Conservation (phyloP, 2,888 invertebrate genomes). For the Drosophila borealis region DNA sequence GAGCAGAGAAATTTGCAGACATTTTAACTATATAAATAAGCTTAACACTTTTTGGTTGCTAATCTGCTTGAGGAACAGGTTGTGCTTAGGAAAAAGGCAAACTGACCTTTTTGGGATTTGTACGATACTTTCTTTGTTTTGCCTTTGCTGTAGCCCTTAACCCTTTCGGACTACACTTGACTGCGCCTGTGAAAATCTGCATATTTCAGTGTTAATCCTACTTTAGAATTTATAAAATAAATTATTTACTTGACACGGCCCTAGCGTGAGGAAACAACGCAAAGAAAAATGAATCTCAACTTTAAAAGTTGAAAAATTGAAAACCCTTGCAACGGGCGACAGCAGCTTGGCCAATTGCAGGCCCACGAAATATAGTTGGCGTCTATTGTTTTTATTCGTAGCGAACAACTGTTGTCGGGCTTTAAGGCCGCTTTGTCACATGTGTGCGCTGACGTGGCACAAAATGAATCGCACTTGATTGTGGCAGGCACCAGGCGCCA, state of each 20-base stretch:
- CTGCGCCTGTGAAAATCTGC: conserved; percentile 67
- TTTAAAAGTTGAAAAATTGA: conserved; percentile 64
- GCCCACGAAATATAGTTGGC: conserved; percentile 50
- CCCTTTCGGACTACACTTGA: conserved; percentile 60
- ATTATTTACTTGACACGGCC: conserved; percentile 70
- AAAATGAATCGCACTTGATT: conserved; percentile 79
- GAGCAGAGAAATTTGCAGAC: conserved; percentile 30
- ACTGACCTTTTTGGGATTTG: conserved; percentile 63
- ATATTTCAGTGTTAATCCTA: conserved; percentile 79
- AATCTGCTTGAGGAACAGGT: conserved; percentile 72
- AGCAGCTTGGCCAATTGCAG: conserved; percentile 35
- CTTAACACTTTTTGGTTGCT: conserved; percentile 71
- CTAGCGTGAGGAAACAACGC: conserved; percentile 25
- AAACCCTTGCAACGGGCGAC: conserved; percentile 13
- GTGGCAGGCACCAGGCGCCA: conserved; percentile 54
- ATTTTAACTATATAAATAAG: conserved; percentile 72
- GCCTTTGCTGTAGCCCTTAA: conserved; percentile 29
- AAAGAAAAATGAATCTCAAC: conserved; percentile 57
- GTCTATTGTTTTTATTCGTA: conserved; percentile 49
- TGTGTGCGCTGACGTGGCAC: conserved; percentile 68
- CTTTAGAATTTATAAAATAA: conserved; percentile 79
- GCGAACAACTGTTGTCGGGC: conserved; percentile 23
- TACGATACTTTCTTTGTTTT: conserved; percentile 53
- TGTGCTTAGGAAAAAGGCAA: conserved; percentile 37
- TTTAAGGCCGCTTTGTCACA: conserved; percentile 51